Evolutionary conservation across 2,113 vertebrate species (phyloP).

Genomic region (Mesocricetus auratus): DNA sequence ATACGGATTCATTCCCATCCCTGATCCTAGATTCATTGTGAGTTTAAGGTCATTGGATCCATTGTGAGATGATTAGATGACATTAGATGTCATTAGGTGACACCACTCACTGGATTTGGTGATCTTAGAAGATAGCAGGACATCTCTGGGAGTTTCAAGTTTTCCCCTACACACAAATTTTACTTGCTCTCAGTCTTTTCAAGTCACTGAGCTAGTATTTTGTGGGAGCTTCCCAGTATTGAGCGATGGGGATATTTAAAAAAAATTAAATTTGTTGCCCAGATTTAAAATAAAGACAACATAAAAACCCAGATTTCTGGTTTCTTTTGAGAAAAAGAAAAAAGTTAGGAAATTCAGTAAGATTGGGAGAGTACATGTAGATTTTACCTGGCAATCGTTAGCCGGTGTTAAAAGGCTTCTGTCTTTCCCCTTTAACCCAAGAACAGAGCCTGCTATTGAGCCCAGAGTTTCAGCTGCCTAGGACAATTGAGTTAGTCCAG

Average conservation of each 20-base stretch:
- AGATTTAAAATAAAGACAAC: conserved; percentile 23
- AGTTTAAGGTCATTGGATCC: neutral
- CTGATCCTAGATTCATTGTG: neutral
- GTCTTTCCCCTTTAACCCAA: neutral
- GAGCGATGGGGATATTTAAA: neutral
- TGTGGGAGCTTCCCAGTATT: neutral
- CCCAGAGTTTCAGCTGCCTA: neutral
- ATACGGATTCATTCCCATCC: neutral
- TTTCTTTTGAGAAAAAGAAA: neutral
- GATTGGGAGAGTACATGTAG: neutral
- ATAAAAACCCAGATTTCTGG: neutral
- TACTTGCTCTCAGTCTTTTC: neutral
- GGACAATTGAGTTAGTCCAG: neutral
- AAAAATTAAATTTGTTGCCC: neutral
- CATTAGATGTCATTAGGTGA: neutral
- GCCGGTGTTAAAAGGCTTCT: neutral
- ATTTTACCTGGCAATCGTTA: neutral
- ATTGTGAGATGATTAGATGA: neutral
- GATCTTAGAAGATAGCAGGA: neutral
- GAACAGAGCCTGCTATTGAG: neutral
- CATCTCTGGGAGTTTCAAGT: neutral
- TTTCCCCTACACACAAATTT: neutral
- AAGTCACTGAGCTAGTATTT: neutral
- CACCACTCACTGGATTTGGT: neutral
- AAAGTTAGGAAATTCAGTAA: neutral